These are phyloP conservation scores for Drosophila bifasciata DNA, from an alignment of 1,140 invertebrate species.

Conservation along the genomic window DNA sequence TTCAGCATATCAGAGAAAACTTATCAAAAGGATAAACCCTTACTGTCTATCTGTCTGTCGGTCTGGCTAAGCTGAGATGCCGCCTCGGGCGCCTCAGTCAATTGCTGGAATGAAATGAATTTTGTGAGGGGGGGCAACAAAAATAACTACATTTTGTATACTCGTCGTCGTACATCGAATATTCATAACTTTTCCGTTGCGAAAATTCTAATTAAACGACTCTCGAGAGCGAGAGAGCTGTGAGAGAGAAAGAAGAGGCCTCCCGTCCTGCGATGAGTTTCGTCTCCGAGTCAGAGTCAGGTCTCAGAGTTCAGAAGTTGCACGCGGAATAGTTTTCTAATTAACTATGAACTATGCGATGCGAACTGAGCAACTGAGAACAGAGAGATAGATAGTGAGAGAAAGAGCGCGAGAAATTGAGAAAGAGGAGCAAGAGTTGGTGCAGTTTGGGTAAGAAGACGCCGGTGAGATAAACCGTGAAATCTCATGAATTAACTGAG, in stretches of 20 bases:
- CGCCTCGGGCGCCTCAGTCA: no score
- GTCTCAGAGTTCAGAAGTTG: conserved; percentile 69
- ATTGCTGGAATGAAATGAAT: background rate
- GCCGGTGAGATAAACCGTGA: conserved; percentile 74
- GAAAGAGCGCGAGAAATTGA: background rate
- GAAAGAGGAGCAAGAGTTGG: background rate
- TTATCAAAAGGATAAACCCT: no score
- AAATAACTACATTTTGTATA: conserved; percentile 12
- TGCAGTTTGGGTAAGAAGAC: conserved; percentile 24
- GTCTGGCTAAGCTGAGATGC: no score
- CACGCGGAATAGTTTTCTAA: conserved; percentile 74
- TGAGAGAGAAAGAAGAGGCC: no score
- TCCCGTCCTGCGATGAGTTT: conserved; percentile 1
- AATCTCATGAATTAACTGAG: conserved; percentile 78
- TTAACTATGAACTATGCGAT: conserved; percentile 74
- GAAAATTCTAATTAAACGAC: conserved; percentile 69
- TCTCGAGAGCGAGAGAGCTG: conserved; percentile 2
- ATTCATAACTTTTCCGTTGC: conserved; percentile 48
- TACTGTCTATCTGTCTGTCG: no score
- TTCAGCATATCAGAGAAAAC: no score
- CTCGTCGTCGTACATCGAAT: conserved; percentile 35
- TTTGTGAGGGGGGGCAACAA: no score
- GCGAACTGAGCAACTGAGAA: conserved; percentile 22
- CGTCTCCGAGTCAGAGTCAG: conserved; percentile 24
- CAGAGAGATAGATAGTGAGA: background rate